Evolutionary conservation across 2,113 vertebrate species (phyloP).

Genomic region (Perognathus longimembris): DNA sequence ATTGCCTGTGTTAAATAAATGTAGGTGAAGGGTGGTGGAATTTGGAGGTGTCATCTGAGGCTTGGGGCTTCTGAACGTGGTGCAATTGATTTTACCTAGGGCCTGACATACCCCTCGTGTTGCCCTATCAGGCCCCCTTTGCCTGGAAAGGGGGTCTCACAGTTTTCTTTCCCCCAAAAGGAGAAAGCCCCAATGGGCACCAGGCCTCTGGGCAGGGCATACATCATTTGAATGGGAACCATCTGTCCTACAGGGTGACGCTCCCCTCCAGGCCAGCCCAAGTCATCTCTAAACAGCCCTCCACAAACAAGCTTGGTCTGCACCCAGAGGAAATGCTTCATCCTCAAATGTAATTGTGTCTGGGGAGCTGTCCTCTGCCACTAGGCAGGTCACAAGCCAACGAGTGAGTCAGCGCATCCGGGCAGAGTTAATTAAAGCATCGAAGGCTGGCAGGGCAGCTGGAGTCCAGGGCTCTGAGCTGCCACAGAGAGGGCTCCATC

Average conservation of each 20-base stretch:
- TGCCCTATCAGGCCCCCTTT: not conserved
- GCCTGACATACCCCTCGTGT: not conserved
- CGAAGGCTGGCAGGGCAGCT: constrained; percentile 22
- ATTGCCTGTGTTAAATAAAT: not conserved
- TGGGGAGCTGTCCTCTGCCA: constrained; percentile 76
- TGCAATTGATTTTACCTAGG: not conserved
- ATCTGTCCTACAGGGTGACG: not conserved
- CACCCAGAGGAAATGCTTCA: constrained; percentile 76
- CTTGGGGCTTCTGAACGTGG: not conserved
- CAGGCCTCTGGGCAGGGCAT: not conserved
- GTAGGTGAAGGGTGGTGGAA: accelerated
- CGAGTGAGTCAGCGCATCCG: constrained; percentile 76
- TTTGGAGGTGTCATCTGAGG: not conserved
- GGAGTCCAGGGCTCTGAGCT: not conserved
- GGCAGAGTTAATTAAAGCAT: constrained; percentile 73
- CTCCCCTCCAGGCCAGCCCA: constrained; percentile 39
- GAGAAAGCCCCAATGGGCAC: not conserved
- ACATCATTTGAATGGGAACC: not conserved
- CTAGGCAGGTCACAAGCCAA: constrained; percentile 71
- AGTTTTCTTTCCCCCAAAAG: not conserved
- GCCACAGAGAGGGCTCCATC: not conserved
- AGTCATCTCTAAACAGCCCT: constrained; percentile 49
- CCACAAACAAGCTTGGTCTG: not conserved
- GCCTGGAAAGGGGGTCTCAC: not conserved
- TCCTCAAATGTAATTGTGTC: constrained; percentile 79